Conservation (phyloP, 2,888 invertebrate genomes). For the Euplagia quadripunctaria region DNA sequence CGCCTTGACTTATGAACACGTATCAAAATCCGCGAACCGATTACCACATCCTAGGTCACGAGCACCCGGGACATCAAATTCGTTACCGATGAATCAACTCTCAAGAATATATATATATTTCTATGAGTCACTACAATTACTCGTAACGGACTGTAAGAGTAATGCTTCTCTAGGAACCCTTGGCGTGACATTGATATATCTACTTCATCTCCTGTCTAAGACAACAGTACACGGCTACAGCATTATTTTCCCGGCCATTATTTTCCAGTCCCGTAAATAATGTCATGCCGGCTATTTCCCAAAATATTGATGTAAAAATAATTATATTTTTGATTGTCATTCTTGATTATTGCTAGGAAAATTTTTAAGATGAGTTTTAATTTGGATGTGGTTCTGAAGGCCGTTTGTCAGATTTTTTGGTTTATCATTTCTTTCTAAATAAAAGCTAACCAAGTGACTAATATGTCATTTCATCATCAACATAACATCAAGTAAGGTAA, state of each 20-base stretch:
- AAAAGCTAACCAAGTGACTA: neutral
- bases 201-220: constrained; percentile 46
- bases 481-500: neutral
- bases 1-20: constrained; percentile 5
- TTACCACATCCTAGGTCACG: constrained; percentile 23
- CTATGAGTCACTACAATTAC: constrained; percentile 25
- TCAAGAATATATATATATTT: constrained; percentile 23
- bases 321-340: constrained; percentile 2
- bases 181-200: constrained; percentile 51
- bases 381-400: neutral
- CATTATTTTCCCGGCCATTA: constrained; percentile 33
- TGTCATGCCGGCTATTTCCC: constrained; percentile 14
- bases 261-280: constrained; percentile 33
- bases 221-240: constrained; percentile 26
- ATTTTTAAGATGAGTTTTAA: neutral
- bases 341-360: neutral
- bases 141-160: constrained; percentile 25
- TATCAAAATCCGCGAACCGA: constrained; percentile 21
- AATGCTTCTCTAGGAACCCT: constrained; percentile 48
- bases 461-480: no score
- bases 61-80: constrained; percentile 31
- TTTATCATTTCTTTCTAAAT: no score
- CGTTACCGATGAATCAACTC: constrained; percentile 42
- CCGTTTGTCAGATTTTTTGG: neutral
- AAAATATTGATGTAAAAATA: constrained; percentile 18